Evolutionary conservation across 2,888 invertebrate species (phyloP).

Genomic region (Drosophila anomelani): DNA sequence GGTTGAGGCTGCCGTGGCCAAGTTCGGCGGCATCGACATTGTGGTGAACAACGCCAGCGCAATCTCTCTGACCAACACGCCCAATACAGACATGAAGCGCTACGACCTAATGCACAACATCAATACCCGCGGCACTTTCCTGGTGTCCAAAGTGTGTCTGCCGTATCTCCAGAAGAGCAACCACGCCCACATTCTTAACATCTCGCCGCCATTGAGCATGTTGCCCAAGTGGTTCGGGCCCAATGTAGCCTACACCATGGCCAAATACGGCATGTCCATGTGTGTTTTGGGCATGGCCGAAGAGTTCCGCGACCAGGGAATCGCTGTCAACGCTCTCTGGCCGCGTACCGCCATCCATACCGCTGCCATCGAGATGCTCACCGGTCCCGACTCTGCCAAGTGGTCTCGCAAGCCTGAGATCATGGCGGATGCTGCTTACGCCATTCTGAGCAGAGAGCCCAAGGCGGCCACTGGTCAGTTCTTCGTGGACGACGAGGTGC

Average conservation of each 20-base stretch:
- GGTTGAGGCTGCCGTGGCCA: conserved; percentile 88
- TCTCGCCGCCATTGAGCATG: conserved; percentile 97
- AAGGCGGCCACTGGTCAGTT: conserved; percentile 94
- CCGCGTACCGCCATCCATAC: conserved; percentile 97
- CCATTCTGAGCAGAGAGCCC: conserved; percentile 88
- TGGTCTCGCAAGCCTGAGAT: conserved; percentile 84
- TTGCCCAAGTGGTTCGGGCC: conserved; percentile 94
- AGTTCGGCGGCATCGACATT: conserved; percentile 98
- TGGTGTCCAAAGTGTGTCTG: conserved; percentile 96
- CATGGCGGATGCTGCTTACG: conserved; percentile 84
- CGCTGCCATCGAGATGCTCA: conserved; percentile 95
- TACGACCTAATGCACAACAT: conserved; percentile 98
- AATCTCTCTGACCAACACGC: conserved; percentile 93
- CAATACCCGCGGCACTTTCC: conserved; percentile 97
- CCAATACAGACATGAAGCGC: conserved; percentile 95
- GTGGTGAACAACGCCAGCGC: conserved; percentile 98
- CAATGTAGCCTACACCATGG: conserved; percentile 98
- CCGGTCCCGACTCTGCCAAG: conserved; percentile 86
- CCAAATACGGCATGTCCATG: conserved; percentile 99
- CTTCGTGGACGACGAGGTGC: conserved; percentile 95
- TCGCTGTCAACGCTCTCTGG: conserved; percentile 98
- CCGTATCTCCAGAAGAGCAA: conserved; percentile 94
- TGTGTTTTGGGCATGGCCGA: conserved; percentile 98
- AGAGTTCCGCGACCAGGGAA: conserved; percentile 92
- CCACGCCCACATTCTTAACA: conserved; percentile 97